Base-by-base conservation (phyloP, 2,797 vertebrate genomes). In the Aplochiton taeniatus region DNA sequence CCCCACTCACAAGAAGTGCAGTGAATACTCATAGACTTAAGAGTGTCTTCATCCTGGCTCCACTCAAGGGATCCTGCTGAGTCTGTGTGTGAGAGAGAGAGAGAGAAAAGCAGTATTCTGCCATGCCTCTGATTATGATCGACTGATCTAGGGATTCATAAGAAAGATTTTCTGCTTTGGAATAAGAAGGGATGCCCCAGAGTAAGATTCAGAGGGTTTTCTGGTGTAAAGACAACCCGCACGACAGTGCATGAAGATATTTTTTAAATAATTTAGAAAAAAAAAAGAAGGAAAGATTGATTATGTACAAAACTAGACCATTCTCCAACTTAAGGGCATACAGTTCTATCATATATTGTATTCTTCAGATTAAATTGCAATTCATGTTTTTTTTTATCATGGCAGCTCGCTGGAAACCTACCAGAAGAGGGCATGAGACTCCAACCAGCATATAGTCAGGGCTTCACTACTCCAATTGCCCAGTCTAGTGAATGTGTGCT, bases 351-450 rank as follows among this genome's bases (percentile, higher is more conserved):
- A 31, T 31, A 31, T 31, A 31, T 31, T 31, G 31, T 31, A 3
- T 31, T 31, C 6, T 31, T 31, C 2, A 31, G 31, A 31, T 31
- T 31, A 31, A 31, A 6, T 31, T 3, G 57, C 55, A 63, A 49
- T 61, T 65, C 20, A 42, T 59, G 49, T 8, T 45, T 48, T 45
- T 48, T 43, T 13, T 58, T 31, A 31, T 31, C 3, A 31, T 31
- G 31, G 3, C 31, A 31, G 31, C 6, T 31, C 6, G 31, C 31
- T 31, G 31, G 3, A 31, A 42, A 66, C 55, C 79, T 75, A 66
- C 88, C 90, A 90, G 88, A 82, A 92, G 92, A 88, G 89, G 90
- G 90, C 81, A 85, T 69, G 77, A 75, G 85, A 78, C 79, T 83
- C 84, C 86, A 85, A 42, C 56, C 68, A 73, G 77, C 79, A 9